These are phyloP conservation scores for Drosophila triauraria DNA, from an alignment of 1,140 invertebrate species.

Conservation along the genomic window DNA sequence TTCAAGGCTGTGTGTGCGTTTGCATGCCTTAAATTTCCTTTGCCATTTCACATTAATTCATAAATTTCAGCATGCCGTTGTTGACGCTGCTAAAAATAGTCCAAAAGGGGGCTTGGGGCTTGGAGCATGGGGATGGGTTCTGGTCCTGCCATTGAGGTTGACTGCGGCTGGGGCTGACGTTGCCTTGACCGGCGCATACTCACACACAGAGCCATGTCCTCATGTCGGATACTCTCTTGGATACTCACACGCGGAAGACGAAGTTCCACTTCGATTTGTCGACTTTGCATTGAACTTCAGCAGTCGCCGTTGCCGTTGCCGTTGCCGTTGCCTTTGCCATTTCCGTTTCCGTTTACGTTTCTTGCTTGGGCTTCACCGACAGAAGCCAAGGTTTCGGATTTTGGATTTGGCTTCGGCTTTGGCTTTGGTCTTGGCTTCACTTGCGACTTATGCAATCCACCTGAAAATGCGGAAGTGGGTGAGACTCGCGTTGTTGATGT, in stretches of 20 bases:
- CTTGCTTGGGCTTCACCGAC: slow-evolving; percentile 8
- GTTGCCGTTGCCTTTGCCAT: slow-evolving; percentile 5
- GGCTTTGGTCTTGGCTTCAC: slow-evolving; percentile 9
- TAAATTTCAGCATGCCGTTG: slow-evolving; percentile 41
- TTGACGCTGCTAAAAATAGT: slow-evolving; percentile 52
- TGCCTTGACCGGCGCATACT: slow-evolving; percentile 71
- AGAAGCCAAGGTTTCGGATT: slow-evolving; percentile 2
- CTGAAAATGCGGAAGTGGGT: slow-evolving; percentile 62
- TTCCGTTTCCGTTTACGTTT: slow-evolving; percentile 14
- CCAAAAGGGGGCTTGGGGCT: not conserved
- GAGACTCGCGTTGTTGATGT: slow-evolving; percentile 17
- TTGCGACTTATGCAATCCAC: slow-evolving; percentile 49
- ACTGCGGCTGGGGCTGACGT: slow-evolving; percentile 20
- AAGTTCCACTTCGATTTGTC: slow-evolving; percentile 56
- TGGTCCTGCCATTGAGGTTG: slow-evolving; percentile 9
- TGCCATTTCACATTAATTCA: slow-evolving; percentile 44
- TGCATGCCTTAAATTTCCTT: slow-evolving; percentile 39
- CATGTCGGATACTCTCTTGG: slow-evolving; percentile 6
- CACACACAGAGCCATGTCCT: slow-evolving; percentile 24
- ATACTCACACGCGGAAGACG: slow-evolving; percentile 14
- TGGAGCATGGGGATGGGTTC: not conserved
- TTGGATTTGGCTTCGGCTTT: not conserved
- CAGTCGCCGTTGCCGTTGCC: slow-evolving; percentile 13
- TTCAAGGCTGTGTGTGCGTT: slow-evolving; percentile 40
- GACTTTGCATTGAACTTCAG: slow-evolving; percentile 72